phyloP scores from a whole-genome alignment of 1,140 invertebrate species.

The Sinonovacula constricta region DNA sequence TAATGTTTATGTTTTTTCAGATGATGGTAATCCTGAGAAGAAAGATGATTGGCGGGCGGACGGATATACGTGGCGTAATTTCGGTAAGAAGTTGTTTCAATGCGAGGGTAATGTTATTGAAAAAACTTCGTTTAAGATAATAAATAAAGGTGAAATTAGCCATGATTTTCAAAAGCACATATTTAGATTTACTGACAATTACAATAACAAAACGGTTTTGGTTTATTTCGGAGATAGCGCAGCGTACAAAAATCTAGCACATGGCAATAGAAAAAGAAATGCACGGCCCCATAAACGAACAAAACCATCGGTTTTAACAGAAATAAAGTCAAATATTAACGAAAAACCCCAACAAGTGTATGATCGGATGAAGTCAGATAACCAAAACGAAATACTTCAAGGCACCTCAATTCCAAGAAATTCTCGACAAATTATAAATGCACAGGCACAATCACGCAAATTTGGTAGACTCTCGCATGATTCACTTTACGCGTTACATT shows the following conservation, averaged over 20 bases:
- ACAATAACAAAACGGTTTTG: conserved; percentile 11
- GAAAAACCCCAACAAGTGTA: background rate
- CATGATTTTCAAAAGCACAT: conserved; percentile 16
- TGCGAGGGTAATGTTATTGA: background rate
- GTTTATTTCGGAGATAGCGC: too few species aligned
- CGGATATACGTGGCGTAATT: conserved; percentile 23
- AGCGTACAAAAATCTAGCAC: too few species aligned
- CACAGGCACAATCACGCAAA: background rate
- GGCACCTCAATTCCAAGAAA: conserved; percentile 17
- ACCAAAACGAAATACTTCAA: background rate
- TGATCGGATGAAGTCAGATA: background rate
- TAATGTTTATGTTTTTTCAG: background rate
- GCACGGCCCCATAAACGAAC: conserved; percentile 4
- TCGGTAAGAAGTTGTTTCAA: background rate
- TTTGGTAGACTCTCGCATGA: conserved; percentile 18
- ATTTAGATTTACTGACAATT: conserved; percentile 5
- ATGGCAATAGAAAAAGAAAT: conserved; percentile 21
- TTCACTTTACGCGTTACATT: conserved; percentile 28
- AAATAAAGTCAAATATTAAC: background rate
- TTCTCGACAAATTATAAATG: conserved; percentile 13
- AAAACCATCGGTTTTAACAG: conserved; percentile 10
- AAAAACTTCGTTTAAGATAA: conserved; percentile 14
- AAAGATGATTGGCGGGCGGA: conserved; percentile 19
- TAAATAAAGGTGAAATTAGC: conserved; percentile 12
- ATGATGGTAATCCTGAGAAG: background rate